Percentiles rank a stretch among this genome's conserved stretches.
Conservation (phyloP, 2,113 vertebrate genomes). For the Bubo blakistoni region DNA sequence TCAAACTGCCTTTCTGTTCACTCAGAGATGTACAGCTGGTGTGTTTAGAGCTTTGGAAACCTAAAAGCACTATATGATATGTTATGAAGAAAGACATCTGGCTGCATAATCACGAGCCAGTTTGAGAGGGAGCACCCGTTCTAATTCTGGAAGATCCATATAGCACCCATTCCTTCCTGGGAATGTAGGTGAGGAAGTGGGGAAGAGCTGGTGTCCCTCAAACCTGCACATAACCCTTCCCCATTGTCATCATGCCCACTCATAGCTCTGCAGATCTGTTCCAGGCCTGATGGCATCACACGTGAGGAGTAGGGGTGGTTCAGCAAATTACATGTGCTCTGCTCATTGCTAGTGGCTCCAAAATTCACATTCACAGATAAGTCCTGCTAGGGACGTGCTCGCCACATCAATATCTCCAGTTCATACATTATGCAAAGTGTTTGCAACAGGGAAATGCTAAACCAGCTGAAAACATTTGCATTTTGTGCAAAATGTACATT, state of each 20-base stretch:
- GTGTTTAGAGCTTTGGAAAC: neutral
- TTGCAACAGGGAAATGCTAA: neutral
- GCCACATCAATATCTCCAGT: neutral
- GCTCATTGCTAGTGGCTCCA: neutral
- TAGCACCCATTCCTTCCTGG: neutral
- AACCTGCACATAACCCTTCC: neutral
- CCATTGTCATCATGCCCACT: neutral
- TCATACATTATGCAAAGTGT: neutral
- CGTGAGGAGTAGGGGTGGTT: fast-evolving
- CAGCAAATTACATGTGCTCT: neutral
- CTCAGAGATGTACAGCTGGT: neutral
- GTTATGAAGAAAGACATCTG: neutral
- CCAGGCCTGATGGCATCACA: neutral
- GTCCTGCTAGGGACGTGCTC: neutral
- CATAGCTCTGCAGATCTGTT: neutral
- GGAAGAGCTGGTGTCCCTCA: neutral
- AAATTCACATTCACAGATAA: neutral
- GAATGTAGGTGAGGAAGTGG: neutral
- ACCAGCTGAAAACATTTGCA: neutral
- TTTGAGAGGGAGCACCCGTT: neutral
- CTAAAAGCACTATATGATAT: neutral
- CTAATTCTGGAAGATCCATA: neutral
- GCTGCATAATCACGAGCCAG: neutral
- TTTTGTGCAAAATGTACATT: neutral
- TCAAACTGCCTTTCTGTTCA: neutral